Conservation (phyloP, 2,797 vertebrate species). For the Trachurus trachurus region DNA sequence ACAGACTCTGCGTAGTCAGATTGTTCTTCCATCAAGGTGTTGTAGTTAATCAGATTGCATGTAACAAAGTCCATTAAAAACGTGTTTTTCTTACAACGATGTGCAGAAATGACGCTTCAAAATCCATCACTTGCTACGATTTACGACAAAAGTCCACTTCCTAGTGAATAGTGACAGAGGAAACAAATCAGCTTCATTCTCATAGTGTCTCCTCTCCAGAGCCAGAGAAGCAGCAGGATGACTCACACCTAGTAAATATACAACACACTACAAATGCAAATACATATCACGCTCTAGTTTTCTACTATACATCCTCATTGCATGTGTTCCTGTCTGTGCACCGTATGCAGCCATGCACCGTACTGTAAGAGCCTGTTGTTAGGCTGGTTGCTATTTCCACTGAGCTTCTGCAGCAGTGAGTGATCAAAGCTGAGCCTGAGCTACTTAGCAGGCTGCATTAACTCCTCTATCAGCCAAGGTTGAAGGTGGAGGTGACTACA, state of each 20-base stretch:
- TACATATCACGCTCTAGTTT: neutral
- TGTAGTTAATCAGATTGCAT: too few relatives aligned
- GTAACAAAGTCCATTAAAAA: too few relatives aligned
- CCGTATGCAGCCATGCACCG: neutral
- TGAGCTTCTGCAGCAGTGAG: conserved; percentile 25
- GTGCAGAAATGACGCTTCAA: neutral
- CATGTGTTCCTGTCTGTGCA: neutral
- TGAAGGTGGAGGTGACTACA: conserved; percentile 24
- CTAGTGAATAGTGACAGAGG: neutral
- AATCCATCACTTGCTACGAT: neutral
- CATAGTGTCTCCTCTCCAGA: neutral
- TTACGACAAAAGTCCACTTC: neutral
- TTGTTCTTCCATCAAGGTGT: too few relatives aligned
- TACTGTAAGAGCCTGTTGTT: neutral
- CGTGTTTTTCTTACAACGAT: neutral
- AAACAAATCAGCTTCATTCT: neutral
- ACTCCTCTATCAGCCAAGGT: conserved; percentile 11
- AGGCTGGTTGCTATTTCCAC: conserved; percentile 19
- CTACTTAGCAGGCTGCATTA: conserved; percentile 15
- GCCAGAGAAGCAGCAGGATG: conserved; percentile 5
- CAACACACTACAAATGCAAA: neutral
- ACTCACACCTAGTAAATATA: neutral
- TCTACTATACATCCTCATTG: neutral
- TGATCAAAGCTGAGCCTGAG: conserved; percentile 53
- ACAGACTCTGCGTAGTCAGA: too few relatives aligned